A percentile compares a stretch with the other conserved stretches of the same genome.
Evolutionary conservation across 1,140 invertebrate species (phyloP).

Genomic region (Leptoteleia sp.): DNA sequence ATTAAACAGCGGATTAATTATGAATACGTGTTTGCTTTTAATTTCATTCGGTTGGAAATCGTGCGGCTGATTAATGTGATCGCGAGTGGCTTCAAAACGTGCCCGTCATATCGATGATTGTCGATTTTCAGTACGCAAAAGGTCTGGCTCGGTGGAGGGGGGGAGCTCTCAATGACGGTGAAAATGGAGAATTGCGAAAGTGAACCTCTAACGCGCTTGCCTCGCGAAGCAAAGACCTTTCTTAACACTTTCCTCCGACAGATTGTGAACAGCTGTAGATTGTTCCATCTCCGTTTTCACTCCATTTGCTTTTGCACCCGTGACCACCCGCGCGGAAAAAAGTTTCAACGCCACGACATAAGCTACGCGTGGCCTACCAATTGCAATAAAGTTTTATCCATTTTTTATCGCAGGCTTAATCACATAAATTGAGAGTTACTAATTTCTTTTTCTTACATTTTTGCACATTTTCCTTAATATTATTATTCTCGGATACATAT

Average conservation of each 20-base stretch:
- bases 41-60: constrained; percentile 56
- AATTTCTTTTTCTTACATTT: no score
- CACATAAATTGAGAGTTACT: no score
- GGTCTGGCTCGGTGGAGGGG: constrained; percentile 60
- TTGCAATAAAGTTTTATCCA: no score
- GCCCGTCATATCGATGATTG: constrained; percentile 65
- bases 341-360: no score
- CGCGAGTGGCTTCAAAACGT: constrained; percentile 36
- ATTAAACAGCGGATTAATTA: neutral
- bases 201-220: constrained; percentile 69
- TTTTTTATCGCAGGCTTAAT: no score
- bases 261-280: constrained; percentile 29
- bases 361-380: no score
- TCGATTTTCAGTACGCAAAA: constrained; percentile 67
- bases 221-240: constrained; percentile 22
- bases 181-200: constrained; percentile 76
- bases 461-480: no score
- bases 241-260: constrained; percentile 54
- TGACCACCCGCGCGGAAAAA: no score
- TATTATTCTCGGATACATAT: no score
- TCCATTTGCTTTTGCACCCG: constrained; percentile 21
- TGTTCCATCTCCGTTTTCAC: constrained; percentile 32
- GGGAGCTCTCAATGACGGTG: constrained; percentile 66
- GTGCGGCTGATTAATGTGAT: constrained; percentile 50
- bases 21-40: constrained; percentile 4